phyloP scores from a whole-genome alignment of 2,888 invertebrate species.

The Neoitamus cyanurus region DNA sequence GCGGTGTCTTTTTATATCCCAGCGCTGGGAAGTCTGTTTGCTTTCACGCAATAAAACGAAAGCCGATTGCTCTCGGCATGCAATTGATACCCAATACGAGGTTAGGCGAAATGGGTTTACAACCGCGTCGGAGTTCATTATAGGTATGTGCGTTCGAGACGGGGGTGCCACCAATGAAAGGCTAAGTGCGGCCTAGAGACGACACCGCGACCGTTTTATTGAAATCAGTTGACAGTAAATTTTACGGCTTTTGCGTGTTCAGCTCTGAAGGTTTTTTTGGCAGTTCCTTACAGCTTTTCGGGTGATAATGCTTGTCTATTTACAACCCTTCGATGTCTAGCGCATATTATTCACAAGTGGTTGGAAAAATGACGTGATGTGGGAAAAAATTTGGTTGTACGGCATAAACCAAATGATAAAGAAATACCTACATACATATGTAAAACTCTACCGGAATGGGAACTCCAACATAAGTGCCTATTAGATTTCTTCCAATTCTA shows the following conservation, averaged over 20 bases:
- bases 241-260: constrained; percentile 34
- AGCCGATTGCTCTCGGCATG: constrained; percentile 37
- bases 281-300: not conserved
- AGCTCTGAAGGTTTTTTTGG: not conserved
- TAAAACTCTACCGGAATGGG: too few relatives aligned
- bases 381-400: not conserved
- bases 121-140: not conserved
- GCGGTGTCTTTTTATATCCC: constrained; percentile 35
- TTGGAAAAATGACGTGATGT: not conserved
- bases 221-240: constrained; percentile 43
- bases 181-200: constrained; percentile 34
- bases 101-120: constrained; percentile 7
- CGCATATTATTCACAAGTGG: not conserved
- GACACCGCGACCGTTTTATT: constrained; percentile 33
- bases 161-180: not conserved
- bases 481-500: too few relatives aligned
- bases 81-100: constrained; percentile 47
- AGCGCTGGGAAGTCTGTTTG: not conserved
- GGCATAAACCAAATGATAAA: too few relatives aligned
- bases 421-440: too few relatives aligned
- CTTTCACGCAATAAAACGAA: constrained; percentile 48
- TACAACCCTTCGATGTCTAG: not conserved
- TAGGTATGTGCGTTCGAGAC: not conserved
- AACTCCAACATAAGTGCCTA: too few relatives aligned
- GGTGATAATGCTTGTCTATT: not conserved